phyloP scores from a whole-genome alignment of 2,888 invertebrate species.

The Synanthedon andrenaeformis region DNA sequence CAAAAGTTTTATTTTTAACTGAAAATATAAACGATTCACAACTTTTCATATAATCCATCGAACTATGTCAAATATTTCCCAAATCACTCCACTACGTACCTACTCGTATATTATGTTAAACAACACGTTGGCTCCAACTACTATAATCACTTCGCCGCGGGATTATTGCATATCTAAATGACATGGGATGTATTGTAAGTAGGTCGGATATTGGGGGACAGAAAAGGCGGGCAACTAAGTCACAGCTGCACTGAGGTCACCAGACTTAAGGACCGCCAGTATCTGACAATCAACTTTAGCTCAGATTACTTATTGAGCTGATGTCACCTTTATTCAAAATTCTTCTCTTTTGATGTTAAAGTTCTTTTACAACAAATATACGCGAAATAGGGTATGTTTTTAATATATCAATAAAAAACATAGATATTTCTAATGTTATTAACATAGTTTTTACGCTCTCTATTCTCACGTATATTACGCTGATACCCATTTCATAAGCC shows the following conservation, averaged over 20 bases:
- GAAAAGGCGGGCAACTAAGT: conserved; percentile 50
- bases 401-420: not conserved
- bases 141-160: not conserved
- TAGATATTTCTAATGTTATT: no score
- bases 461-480: no score
- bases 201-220: conserved; percentile 61
- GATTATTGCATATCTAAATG: conserved; percentile 6
- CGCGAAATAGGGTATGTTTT: not conserved
- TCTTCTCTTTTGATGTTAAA: not conserved
- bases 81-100: not conserved
- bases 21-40: no score
- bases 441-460: no score
- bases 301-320: not conserved
- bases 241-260: conserved; percentile 20
- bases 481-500: no score
- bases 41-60: no score
- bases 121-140: not conserved
- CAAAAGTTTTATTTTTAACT: no score
- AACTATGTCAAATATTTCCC: not conserved
- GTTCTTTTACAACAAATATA: not conserved
- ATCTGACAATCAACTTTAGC: conserved; percentile 13
- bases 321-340: not conserved
- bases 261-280: conserved; percentile 8
- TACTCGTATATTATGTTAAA: not conserved
- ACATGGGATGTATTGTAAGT: conserved; percentile 34